These are phyloP conservation scores for Tipula confusa DNA, from an alignment of 2,888 invertebrate species.

Conservation along the genomic window DNA sequence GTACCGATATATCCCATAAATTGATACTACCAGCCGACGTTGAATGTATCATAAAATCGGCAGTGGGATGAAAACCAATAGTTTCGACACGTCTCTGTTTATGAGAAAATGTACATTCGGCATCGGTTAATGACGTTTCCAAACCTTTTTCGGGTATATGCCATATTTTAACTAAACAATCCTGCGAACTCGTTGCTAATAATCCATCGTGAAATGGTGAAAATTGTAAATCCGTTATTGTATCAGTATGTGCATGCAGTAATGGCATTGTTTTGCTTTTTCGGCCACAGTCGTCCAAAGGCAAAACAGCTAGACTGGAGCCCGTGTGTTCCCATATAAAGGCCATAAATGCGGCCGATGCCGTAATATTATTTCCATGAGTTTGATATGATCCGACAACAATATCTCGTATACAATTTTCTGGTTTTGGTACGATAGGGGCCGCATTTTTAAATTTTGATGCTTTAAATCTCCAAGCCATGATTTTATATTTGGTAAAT, in stretches of 20 bases:
- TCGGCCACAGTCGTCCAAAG: slow-evolving; percentile 82
- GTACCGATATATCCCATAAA: slow-evolving; percentile 80
- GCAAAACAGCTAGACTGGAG: slow-evolving; percentile 83
- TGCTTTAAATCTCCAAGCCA: slow-evolving; percentile 96
- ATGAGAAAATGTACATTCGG: slow-evolving; percentile 76
- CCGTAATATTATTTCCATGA: slow-evolving; percentile 91
- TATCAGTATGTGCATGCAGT: slow-evolving; percentile 80
- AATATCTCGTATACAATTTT: slow-evolving; percentile 81
- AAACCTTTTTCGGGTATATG: slow-evolving; percentile 78
- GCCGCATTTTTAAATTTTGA: slow-evolving; percentile 98
- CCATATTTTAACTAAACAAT: slow-evolving; percentile 86
- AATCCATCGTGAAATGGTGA: slow-evolving; percentile 93
- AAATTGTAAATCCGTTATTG: slow-evolving; percentile 91
- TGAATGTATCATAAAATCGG: slow-evolving; percentile 82
- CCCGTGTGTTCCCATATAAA: slow-evolving; percentile 93
- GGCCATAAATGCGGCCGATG: slow-evolving; percentile 89
- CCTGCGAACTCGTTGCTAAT: slow-evolving; percentile 84
- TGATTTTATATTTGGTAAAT: slow-evolving; percentile 42
- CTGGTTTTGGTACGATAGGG: slow-evolving; percentile 91
- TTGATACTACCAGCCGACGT: slow-evolving; percentile 76
- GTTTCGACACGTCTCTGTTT: slow-evolving; percentile 83
- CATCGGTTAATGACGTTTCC: slow-evolving; percentile 68
- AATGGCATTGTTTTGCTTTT: slow-evolving; percentile 85
- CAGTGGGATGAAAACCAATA: slow-evolving; percentile 86
- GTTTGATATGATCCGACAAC: slow-evolving; percentile 90